Evolutionary conservation across 2,888 invertebrate species (phyloP), one percentile per base, ranked within the genome.

Genomic region (Xanthia icteritia): DNA sequence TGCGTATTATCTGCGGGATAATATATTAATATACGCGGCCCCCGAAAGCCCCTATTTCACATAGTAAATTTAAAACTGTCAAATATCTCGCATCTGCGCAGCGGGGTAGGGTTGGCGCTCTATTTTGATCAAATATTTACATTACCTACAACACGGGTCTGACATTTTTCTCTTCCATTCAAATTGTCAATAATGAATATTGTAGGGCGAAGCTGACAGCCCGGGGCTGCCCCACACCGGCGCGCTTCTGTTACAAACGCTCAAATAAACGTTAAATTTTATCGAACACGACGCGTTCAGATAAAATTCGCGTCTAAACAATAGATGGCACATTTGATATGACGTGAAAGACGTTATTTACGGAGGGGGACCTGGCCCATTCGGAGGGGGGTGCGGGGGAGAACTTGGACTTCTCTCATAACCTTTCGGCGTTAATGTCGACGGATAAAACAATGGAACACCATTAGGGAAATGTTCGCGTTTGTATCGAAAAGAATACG

Each of bases 151-250:
- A 94, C 92, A 89, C 89, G 93, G 93, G 94, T 93, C 93, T 93
- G 95, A 94, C 95, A 91, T 94, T 94, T 95, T 94, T 93, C 92
- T 92, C 87, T 89, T 90, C 90, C 90, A 92, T 95, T 94, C 91
- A 92, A 90, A 92, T 92, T 92, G 93, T 94, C 93, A 94, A 94
- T 95, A 94, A 94, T 94, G 93, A 93, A 94, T 93, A 93, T 92
- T 89, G 86, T 84, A 84, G 82, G 81, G 84, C 84, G 78, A 81
- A 86, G 82, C 79, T 88, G 90, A 89, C 89, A 89, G 87, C 73
- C 79, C 69, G 65, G 76, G 77, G 79, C 79, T 79, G 67, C 75
- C 81, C 82, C 81, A 79, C 81, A 83, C 79, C 80, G 76, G 75
- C 79, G 71, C 67, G 73, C 67, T 65, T 82, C 78, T 79, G 79